Conservation (phyloP, 2,888 invertebrate genomes). For the Schrankia costaestrigalis region DNA sequence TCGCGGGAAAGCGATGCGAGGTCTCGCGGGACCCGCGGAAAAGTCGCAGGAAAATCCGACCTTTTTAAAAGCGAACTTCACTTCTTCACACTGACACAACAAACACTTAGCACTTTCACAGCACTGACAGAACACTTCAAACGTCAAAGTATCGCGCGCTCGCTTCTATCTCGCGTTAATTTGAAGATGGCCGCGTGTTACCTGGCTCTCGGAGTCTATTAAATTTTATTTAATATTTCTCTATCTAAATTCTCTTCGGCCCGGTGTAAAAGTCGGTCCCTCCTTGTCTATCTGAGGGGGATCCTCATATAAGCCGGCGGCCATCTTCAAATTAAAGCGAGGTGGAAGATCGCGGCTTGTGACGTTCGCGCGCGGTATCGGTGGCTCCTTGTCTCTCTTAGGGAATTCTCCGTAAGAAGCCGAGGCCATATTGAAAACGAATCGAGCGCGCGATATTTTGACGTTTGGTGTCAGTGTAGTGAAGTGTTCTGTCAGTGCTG, state of each 20-base stretch:
- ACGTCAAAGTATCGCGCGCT: background rate
- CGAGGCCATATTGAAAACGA: background rate
- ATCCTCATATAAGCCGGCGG: no score
- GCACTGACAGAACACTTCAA: background rate
- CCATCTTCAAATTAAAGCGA: no score
- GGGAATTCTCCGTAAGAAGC: background rate
- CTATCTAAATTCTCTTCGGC: background rate
- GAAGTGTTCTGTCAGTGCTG: background rate
- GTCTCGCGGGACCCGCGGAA: no score
- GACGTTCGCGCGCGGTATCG: background rate
- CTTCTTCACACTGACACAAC: no score
- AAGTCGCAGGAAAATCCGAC: no score
- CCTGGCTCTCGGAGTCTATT: background rate
- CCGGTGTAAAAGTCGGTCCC: background rate
- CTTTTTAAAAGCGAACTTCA: no score
- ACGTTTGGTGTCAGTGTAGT: background rate
- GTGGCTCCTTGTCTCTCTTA: background rate
- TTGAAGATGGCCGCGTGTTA: no score
- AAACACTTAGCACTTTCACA: background rate
- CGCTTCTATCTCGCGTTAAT: background rate
- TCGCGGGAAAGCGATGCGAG: no score
- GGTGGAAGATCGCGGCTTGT: background rate
- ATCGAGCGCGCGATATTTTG: background rate
- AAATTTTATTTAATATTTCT: background rate
- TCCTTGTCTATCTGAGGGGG: background rate